These are phyloP conservation scores for Amiota communis DNA, from an alignment of 2,888 invertebrate species.

Conservation along the genomic window DNA sequence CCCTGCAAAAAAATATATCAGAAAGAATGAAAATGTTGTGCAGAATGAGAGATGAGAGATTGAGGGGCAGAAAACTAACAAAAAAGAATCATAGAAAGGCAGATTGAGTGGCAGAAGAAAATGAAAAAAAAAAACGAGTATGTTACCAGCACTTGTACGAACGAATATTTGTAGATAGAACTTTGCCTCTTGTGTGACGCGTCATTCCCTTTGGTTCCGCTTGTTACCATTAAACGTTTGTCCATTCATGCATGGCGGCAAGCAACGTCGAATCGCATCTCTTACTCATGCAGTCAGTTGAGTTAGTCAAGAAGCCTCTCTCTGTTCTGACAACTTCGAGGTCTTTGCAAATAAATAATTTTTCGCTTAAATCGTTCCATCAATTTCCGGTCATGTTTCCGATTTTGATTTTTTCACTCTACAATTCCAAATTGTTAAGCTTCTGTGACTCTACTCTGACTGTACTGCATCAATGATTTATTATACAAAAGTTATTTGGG, in stretches of 20 bases:
- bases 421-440: not conserved
- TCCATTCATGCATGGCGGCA: constrained; percentile 14
- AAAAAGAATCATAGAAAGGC: not conserved
- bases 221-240: not conserved
- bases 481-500: too few relatives aligned
- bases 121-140: not conserved
- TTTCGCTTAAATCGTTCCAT: constrained; percentile 42
- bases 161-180: not conserved
- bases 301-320: not conserved
- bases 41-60: too few relatives aligned
- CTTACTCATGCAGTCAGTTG: constrained; percentile 1
- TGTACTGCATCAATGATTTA: not conserved
- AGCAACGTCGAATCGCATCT: not conserved
- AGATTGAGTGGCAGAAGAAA: not conserved
- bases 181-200: not conserved
- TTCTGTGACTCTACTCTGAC: not conserved
- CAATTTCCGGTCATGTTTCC: constrained; percentile 37
- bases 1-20: constrained; percentile 18
- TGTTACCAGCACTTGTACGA: not conserved
- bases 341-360: constrained; percentile 42
- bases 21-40: constrained; percentile 6
- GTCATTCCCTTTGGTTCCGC: not conserved
- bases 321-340: constrained; percentile 17
- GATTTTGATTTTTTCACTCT: not conserved
- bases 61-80: not conserved